Percentiles rank a stretch among this genome's conserved stretches.
Evolutionary conservation across 2,888 invertebrate genomes (phyloP).

Genomic region (Agonopterix subpropinquella): DNA sequence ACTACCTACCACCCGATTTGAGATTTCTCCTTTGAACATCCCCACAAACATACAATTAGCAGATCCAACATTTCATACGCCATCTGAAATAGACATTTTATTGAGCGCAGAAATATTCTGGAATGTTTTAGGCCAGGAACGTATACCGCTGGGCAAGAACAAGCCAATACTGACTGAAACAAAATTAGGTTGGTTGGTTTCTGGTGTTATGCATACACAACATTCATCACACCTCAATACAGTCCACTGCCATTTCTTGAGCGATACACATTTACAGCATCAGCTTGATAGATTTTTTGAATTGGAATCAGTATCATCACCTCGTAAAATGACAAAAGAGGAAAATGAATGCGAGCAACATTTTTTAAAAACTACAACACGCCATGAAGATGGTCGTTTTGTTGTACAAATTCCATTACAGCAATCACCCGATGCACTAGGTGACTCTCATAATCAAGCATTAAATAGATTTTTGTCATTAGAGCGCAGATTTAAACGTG

Average conservation of each 20-base stretch:
- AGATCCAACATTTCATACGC: conserved; percentile 8
- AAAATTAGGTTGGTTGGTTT: conserved; percentile 8
- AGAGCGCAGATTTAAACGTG: too few relatives aligned
- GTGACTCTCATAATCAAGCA: too few relatives aligned
- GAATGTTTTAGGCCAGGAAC: too few relatives aligned
- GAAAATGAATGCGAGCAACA: conserved; percentile 10
- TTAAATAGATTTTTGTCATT: too few relatives aligned
- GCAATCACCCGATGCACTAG: too few relatives aligned
- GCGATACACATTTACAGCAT: conserved; percentile 9
- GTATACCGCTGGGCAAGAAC: conserved; percentile 5
- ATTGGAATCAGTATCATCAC: too few relatives aligned
- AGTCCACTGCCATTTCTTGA: not conserved
- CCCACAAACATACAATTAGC: conserved; percentile 6
- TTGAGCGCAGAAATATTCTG: conserved; percentile 11
- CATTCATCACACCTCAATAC: not conserved
- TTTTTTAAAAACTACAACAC: too few relatives aligned
- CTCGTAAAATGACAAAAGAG: conserved; percentile 10
- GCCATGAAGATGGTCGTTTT: too few relatives aligned
- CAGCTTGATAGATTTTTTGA: conserved; percentile 14
- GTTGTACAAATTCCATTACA: too few relatives aligned
- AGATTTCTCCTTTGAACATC: conserved; percentile 1
- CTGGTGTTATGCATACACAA: conserved; percentile 1
- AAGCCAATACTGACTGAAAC: conserved; percentile 7
- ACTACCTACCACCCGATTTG: conserved; percentile 3
- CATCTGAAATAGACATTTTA: conserved; percentile 9